Base-by-base conservation (phyloP, 2,888 invertebrate genomes). In the Hoplodrina blanda region DNA sequence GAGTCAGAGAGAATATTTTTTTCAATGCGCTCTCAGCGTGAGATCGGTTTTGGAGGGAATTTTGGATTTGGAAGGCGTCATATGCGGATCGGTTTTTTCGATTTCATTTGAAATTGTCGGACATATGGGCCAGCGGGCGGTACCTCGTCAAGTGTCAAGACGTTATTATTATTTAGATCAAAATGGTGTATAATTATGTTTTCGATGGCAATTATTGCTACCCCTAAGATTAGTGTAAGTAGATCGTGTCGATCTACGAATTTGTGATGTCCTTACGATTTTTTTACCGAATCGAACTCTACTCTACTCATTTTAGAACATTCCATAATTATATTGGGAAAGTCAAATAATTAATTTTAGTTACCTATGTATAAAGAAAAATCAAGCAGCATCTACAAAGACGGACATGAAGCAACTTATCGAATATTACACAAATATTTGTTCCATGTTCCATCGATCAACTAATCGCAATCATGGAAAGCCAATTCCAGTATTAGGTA, bases 31-130 rank as follows among this genome's bases (percentile, higher is more conserved):
- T 85, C 95, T 73, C 96, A 95, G 96, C 96, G 96, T 95, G 96
- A 94, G 96, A 95, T 91, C 94, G 76, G 90, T 89, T 93, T 95
- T 92, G 91, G 92, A 94, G 93, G 90, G 94, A 94, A 93, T 94
- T 94, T 94, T 78, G 93, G 92, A 94, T 95, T 93, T 91, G 90
- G 90, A 91, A 91, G 93, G 93, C 94, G 94, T 94, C 95, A 94
- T 94, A 93, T 92, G 91, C 91, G 87, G 88, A 89, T 89, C 86
- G 87, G 78, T 87, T 89, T 88, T 88, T 86, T 85, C 84, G 69
- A 78, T 79, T 89, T 88, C 87, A 81, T 89, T 84, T 78, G 83
- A 87, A 85, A 70, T 81, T 62, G 76, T 74, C 66, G 72, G 81
- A 82, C 85, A 86, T 80, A 74, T 84, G 83, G 71, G 56, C 66